Percentiles rank a stretch among this genome's conserved stretches.
Conservation (phyloP, 2,888 invertebrate genomes). For the Coenonympha arcania region DNA sequence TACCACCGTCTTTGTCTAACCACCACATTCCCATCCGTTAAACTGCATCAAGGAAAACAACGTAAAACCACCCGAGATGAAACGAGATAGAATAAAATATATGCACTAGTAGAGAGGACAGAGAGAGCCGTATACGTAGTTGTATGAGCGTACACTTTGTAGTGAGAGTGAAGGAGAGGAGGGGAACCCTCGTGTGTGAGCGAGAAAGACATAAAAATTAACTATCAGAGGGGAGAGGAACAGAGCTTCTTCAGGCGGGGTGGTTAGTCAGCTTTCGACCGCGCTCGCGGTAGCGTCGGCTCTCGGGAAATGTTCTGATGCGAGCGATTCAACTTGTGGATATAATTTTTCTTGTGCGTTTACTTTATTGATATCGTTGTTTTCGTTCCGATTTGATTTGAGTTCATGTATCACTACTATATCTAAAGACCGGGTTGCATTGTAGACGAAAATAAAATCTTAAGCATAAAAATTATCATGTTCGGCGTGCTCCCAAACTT, state of each 20-base stretch:
- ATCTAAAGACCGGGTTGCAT: neutral
- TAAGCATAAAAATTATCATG: slow-evolving; percentile 16
- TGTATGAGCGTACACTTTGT: slow-evolving; percentile 61
- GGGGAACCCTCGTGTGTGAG: slow-evolving; percentile 58
- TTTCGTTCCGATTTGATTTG: slow-evolving; percentile 46
- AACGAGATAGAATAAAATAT: slow-evolving; percentile 75
- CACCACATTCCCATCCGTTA: slow-evolving; percentile 74
- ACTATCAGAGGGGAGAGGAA: slow-evolving; percentile 71
- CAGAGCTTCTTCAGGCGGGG: slow-evolving; percentile 72
- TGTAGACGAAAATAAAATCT: slow-evolving; percentile 8
- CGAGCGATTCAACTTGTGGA: slow-evolving; percentile 65
- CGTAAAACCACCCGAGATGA: slow-evolving; percentile 71
- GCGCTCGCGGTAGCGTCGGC: slow-evolving; percentile 59
- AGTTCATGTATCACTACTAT: neutral
- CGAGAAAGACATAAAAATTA: slow-evolving; percentile 64
- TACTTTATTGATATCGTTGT: slow-evolving; percentile 43
- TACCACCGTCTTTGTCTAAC: slow-evolving; percentile 74
- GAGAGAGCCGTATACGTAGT: slow-evolving; percentile 68
- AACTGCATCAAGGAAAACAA: slow-evolving; percentile 74
- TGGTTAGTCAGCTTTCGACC: slow-evolving; percentile 73
- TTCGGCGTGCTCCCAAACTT: slow-evolving; percentile 23
- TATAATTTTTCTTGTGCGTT: slow-evolving; percentile 54
- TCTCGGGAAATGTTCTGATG: slow-evolving; percentile 37
- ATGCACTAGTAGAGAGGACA: slow-evolving; percentile 71
- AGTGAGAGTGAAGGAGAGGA: slow-evolving; percentile 57